Conservation (phyloP, 2,888 invertebrate species). For the Sepioteuthis lessoniana region DNA sequence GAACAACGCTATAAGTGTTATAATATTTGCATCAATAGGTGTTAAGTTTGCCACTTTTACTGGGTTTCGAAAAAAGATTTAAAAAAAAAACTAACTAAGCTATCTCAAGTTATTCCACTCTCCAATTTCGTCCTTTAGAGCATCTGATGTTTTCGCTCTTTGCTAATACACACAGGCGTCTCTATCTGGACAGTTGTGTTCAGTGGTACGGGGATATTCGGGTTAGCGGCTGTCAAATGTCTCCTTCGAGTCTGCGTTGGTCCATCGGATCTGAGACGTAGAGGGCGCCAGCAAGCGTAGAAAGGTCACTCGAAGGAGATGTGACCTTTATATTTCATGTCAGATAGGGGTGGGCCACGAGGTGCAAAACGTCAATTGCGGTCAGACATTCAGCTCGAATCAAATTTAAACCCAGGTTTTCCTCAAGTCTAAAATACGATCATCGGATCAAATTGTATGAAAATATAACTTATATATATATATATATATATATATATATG, state of each 20-base stretch:
- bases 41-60: too few relatives aligned
- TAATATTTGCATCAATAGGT: too few relatives aligned
- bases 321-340: background rate
- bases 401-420: background rate
- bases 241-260: constrained; percentile 21
- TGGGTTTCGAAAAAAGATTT: too few relatives aligned
- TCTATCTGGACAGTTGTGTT: background rate
- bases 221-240: constrained; percentile 33
- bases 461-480: background rate
- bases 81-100: background rate
- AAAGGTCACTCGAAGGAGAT: constrained; percentile 11
- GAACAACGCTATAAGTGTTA: too few relatives aligned
- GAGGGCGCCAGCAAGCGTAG: background rate
- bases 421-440: background rate
- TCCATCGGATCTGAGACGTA: background rate
- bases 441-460: background rate
- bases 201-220: background rate
- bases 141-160: too few relatives aligned
- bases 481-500: too few relatives aligned
- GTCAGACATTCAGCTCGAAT: background rate
- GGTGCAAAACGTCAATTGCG: background rate
- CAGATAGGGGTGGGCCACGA: background rate
- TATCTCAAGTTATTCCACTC: background rate
- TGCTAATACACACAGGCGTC: too few relatives aligned
- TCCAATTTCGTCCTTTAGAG: background rate